Percentiles rank a stretch among this genome's conserved stretches.
Evolutionary conservation across 2,888 invertebrate genomes (phyloP).

Genomic region (Scaptomyza cyrtandrae): DNA sequence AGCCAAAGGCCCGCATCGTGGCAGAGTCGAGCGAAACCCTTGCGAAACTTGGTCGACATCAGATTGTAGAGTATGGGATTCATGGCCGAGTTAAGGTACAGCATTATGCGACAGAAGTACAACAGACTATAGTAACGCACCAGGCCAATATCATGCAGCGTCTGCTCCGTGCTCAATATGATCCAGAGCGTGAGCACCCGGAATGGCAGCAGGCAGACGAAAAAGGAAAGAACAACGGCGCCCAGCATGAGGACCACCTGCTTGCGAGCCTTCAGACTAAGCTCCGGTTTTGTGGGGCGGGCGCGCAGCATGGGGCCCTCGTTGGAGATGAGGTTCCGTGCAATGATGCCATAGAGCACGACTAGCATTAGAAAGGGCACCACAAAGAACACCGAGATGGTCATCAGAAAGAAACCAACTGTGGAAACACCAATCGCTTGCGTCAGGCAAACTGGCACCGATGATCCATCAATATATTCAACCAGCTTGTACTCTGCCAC

Average conservation of each 20-base stretch:
- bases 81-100: constrained; percentile 94
- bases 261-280: constrained; percentile 90
- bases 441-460: constrained; percentile 91
- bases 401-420: constrained; percentile 91
- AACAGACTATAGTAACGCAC: constrained; percentile 93
- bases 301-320: constrained; percentile 88
- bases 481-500: constrained; percentile 90
- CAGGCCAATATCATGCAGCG: constrained; percentile 88
- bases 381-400: constrained; percentile 92
- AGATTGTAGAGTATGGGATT: constrained; percentile 96
- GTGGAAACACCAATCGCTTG: constrained; percentile 91
- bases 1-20: constrained; percentile 53
- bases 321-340: constrained; percentile 90
- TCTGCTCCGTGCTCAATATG: constrained; percentile 90
- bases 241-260: constrained; percentile 95
- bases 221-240: constrained; percentile 94
- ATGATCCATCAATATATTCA: constrained; percentile 89
- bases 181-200: constrained; percentile 93
- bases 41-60: constrained; percentile 95
- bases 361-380: constrained; percentile 92
- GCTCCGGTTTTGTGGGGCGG: constrained; percentile 89
- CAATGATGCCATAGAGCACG: constrained; percentile 92
- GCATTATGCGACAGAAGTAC: constrained; percentile 93
- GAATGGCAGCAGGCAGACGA: constrained; percentile 94
- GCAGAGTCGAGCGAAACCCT: constrained; percentile 90